A percentile compares a stretch with the other conserved stretches of the same genome.
Conservation (phyloP, 2,797 vertebrate genomes). For the Semotilus atromaculatus region DNA sequence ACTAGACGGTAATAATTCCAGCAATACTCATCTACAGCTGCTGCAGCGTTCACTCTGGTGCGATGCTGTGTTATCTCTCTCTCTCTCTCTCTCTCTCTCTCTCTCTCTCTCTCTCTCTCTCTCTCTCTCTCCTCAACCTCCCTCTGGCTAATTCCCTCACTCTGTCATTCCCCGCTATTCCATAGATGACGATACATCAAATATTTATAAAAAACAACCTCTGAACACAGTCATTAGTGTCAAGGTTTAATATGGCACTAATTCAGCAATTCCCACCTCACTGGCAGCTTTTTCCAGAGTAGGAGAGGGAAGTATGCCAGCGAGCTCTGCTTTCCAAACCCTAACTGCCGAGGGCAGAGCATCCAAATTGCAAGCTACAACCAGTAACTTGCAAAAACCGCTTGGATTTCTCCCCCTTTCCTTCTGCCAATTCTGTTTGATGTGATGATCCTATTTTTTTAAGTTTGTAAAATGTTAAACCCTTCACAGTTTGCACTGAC, state of each 20-base stretch:
- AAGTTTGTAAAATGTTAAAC: neutral
- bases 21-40: conserved; percentile 73
- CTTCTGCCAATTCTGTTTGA: conserved; percentile 23
- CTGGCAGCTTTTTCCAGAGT: conserved; percentile 63
- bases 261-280: conserved; percentile 66
- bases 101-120: neutral
- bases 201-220: conserved; percentile 86
- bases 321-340: conserved; percentile 19
- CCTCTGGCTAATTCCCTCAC: conserved; percentile 14
- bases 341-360: neutral
- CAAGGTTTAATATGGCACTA: conserved; percentile 71
- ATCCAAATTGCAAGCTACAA: neutral
- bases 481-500: neutral
- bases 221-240: conserved; percentile 80
- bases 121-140: neutral
- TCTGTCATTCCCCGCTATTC: conserved; percentile 65
- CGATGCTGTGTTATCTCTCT: neutral
- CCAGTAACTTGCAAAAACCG: neutral
- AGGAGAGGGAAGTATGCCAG: conserved; percentile 58
- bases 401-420: conserved; percentile 1
- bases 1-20: conserved; percentile 74
- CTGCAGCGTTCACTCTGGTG: conserved; percentile 64
- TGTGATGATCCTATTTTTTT: conserved; percentile 26
- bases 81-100: neutral
- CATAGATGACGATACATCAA: conserved; percentile 83